Evolutionary conservation across 1,140 invertebrate genomes (phyloP), one percentile per base, ranked within the genome.

Genomic region (Megalonaias nervosa): DNA sequence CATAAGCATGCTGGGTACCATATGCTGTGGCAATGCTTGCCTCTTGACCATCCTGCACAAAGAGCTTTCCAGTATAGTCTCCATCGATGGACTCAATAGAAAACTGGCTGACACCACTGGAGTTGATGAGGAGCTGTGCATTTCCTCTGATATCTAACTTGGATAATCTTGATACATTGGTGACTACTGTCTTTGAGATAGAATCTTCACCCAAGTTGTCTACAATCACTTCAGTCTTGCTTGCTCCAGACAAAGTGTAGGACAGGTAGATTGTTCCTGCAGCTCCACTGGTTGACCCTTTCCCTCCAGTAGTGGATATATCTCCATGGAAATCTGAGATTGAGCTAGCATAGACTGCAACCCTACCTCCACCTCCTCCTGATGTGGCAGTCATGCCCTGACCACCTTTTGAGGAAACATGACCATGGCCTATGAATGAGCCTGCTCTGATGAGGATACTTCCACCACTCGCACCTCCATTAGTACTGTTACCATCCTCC

Each of bases 321-420:
- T 67, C 67, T 19, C 83, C 86, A 61, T 73, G 70, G 76, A 85
- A 87, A 64, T 70, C 67, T 48, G 80, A 74, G 61, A 85, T 72
- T 11, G 72, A 66, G 15, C 71, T 57, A 14, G 74, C 83, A 67
- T 72, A 66, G 15, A 87, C 76, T 6, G 84, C 74, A 56, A 85
- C 72, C 66, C 84, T 73, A 13, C 86, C 86, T 64, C 86, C 86
- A 69, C 83, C 77, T 15, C 86, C 86, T 64, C 84, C 85, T 16
- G 38, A 48, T 48, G 38, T 48, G 0, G 38, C 5, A 9, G 9
- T 48, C 38, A 48, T 61, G 67, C 74, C 76, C 3, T 23, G 38
- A 9, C 83, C 86, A 60, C 82, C 84, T 74, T 82, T 81, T 15
- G 71, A 76, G n/a, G 72, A 77, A 19, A 87, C 75, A 56, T 61